Evolutionary conservation across 2,888 invertebrate genomes (phyloP).

Genomic region (Andrena bicolor): DNA sequence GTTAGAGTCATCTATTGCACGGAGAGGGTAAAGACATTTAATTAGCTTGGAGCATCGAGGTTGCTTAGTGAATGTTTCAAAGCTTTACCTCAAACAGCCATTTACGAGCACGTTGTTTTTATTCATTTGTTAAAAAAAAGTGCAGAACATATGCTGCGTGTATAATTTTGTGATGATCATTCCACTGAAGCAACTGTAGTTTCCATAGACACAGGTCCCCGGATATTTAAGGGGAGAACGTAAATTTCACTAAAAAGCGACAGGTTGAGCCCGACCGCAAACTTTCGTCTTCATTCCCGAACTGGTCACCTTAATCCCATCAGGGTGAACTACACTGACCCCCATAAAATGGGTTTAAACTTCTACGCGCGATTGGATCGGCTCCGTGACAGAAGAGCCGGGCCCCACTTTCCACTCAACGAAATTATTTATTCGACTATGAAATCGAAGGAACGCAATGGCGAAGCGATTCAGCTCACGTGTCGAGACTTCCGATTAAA

Average conservation of each 20-base stretch:
- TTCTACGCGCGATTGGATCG: slow-evolving; percentile 11
- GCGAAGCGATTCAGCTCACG: slow-evolving; percentile 52
- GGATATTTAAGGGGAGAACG: not conserved
- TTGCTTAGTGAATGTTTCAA: not conserved
- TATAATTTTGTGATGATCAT: too few species aligned
- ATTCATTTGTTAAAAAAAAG: too few species aligned
- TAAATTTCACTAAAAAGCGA: not conserved
- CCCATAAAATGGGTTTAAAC: slow-evolving; percentile 22
- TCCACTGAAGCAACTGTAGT: too few species aligned
- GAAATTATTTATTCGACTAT: slow-evolving; percentile 53
- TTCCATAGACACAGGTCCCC: too few species aligned
- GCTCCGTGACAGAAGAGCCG: slow-evolving; percentile 3
- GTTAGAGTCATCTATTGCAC: not conserved
- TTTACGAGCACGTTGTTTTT: too few species aligned
- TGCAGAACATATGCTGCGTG: too few species aligned
- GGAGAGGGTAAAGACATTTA: too few species aligned
- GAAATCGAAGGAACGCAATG: slow-evolving; percentile 39
- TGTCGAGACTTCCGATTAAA: slow-evolving; percentile 56
- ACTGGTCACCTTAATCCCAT: slow-evolving; percentile 14
- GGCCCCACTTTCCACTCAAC: not conserved
- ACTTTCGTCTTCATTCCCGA: slow-evolving; percentile 13
- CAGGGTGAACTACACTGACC: not conserved
- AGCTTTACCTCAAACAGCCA: too few species aligned
- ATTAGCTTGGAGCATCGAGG: not conserved
- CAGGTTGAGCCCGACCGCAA: not conserved